Evolutionary conservation across 2,888 invertebrate genomes (phyloP).

Genomic region (Sinohyriopsis cumingii): DNA sequence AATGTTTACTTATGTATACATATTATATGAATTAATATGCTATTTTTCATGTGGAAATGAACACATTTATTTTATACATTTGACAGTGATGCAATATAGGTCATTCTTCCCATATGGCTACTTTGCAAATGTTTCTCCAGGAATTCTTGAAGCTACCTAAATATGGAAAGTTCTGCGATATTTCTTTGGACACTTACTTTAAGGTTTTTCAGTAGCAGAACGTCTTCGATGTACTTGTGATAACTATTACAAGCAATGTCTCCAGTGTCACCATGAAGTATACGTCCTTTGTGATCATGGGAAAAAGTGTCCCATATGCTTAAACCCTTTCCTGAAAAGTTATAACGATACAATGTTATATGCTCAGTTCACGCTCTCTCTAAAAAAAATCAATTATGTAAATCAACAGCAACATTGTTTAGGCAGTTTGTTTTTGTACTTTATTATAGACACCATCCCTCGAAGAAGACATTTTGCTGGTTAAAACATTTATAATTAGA

Average conservation of each 20-base stretch:
- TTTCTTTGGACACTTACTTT: slow-evolving; percentile 22
- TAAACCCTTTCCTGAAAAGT: slow-evolving; percentile 45
- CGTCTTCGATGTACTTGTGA: slow-evolving; percentile 78
- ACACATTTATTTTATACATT: no score
- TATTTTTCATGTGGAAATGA: no score
- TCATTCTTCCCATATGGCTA: no score
- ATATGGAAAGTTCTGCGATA: background rate
- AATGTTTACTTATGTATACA: no score
- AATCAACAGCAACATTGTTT: background rate
- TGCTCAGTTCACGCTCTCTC: background rate
- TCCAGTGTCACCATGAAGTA: slow-evolving; percentile 75
- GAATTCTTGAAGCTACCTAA: background rate
- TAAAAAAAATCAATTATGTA: background rate
- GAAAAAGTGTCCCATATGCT: slow-evolving; percentile 77
- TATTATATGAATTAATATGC: no score
- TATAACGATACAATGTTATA: background rate
- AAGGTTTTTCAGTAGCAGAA: slow-evolving; percentile 74
- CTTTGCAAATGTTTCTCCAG: background rate
- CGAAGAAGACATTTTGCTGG: no score
- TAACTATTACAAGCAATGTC: slow-evolving; percentile 81
- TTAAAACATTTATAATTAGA: no score
- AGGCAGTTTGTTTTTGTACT: no score
- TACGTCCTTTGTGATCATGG: slow-evolving; percentile 73
- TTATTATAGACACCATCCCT: no score
- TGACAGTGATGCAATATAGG: no score